Base-by-base conservation (phyloP, 92 coral and sea anemone species). In the Blastomussa wellsi region DNA sequence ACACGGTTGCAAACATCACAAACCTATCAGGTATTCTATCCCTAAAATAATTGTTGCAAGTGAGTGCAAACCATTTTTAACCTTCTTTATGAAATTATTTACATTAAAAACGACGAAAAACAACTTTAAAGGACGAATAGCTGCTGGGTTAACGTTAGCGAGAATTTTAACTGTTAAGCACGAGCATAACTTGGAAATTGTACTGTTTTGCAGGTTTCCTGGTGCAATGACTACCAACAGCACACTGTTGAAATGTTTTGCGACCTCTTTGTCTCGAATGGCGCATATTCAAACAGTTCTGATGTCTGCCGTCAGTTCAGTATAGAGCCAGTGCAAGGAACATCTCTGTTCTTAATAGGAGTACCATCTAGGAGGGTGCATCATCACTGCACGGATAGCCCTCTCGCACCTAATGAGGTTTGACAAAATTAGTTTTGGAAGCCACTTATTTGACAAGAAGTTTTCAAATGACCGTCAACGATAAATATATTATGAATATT, bases 141-240 rank as follows among this genome's bases (percentile, higher is more conserved):
- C 7, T 39, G 44, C 44, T n/a, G n/a, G n/a, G 44, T 7, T 39
- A 49, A 49, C 53, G 1, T 1, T 14, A 49, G 11, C 53, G 53
- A 49, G 53, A 49, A 49, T 14, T 49, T 49, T 7, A 49, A 51
- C 19, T 15, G 57, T 51, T 14, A 51, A 51, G 57, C 19, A 51
- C 20, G 44, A 39, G 44, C 3, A 59, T 19, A 8, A 14, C n/a
- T 59, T 59, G 66, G 7, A 59, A 26, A 26, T 19, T 33, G 74
- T 14, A 17, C 11, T 68, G 39, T 2, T 41, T 82, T 88, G 37
- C 84, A 92, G 95, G 77, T 74, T 35, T 80, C 79, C 37, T 93
- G 96, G 96, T 93, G 96, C 78, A 93, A 93, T 76, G 82, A 89
- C 76, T 89, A 91, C 51, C 88, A 80, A 65, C 87, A 86, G 22